Conservation (phyloP, 1,140 invertebrate species). For the Rhagoletis zephyria region DNA sequence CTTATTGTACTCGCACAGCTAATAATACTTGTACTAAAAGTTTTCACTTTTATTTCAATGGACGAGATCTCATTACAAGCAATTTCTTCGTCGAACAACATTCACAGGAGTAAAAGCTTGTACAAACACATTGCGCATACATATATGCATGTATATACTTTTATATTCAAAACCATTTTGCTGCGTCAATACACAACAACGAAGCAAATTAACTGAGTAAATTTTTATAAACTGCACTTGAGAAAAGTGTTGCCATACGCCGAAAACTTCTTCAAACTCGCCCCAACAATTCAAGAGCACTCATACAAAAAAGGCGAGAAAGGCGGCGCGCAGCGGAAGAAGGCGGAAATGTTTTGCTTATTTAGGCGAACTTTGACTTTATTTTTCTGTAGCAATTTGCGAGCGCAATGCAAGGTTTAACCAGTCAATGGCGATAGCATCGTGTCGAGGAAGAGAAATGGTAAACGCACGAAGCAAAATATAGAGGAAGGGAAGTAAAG, state of each 20-base stretch:
- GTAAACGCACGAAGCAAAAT: neutral
- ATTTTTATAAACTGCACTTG: slow-evolving; percentile 48
- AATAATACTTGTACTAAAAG: slow-evolving; percentile 24
- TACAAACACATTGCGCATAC: neutral
- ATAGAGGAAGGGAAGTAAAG: neutral
- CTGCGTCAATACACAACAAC: slow-evolving; percentile 21
- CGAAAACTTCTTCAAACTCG: neutral
- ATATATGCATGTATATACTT: neutral
- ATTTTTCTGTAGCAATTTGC: slow-evolving; percentile 6
- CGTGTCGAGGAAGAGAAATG: neutral
- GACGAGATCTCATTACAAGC: neutral
- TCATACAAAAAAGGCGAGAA: neutral
- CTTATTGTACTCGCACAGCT: neutral
- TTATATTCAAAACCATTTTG: neutral
- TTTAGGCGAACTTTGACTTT: slow-evolving; percentile 27
- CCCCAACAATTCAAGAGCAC: neutral
- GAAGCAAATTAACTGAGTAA: slow-evolving; percentile 39
- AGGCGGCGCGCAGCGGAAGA: neutral
- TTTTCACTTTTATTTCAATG: slow-evolving; percentile 1
- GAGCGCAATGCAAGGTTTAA: neutral
- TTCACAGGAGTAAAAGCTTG: neutral
- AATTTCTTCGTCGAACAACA: neutral
- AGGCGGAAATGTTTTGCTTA: neutral
- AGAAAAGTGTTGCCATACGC: slow-evolving; percentile 47
- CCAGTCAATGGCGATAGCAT: too few species aligned